Evolutionary conservation across 2,113 vertebrate genomes (phyloP), one percentile per base, ranked within the genome.

Genomic region (Sebastes schlegelii): DNA sequence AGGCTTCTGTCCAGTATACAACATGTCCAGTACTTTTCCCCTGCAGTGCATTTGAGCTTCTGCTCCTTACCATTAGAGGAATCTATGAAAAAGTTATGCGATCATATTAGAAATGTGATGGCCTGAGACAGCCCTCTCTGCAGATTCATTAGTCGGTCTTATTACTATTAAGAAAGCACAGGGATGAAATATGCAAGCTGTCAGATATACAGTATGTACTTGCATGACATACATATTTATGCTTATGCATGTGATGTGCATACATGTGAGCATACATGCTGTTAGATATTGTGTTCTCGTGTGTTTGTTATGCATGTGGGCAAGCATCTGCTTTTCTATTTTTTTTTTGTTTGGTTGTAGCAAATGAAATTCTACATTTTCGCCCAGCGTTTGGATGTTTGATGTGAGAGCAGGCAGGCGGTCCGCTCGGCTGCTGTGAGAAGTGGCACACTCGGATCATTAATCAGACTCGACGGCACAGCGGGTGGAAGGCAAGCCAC

Each of bases 401-500:
- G 83, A 93, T 92, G 89, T 67, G 84, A 77, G 80, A 57, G 65
- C 86, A 89, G 83, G 88, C 90, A 72, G 87, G 92, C 88, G 58
- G 92, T 72, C 91, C 54, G 83, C 79, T 89, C 42, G 11, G 86
- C 83, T 74, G 94, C 92, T 91, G 88, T 65, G 91, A 90, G 91
- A 92, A 92, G 91, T 91, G 89, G 91, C 91, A 91, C 82, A 69
- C 90, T 91, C 78, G 69, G 90, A 92, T 93, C 93, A 94, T 95
- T 95, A 95, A 95, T 94, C 94, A 91, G 93, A 90, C 89, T 93
- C 87, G 91, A 92, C 87, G 92, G 92, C 91, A 61, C 94, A 92
- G 93, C 90, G 88, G 92, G 94, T 91, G 92, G 91, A 92, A 89
- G 92, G 91, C 92, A 77, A 92, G 90, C 92, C 91, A 92, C 84